phyloP scores from a whole-genome alignment of 2,888 invertebrate species.

The Balanococcus diminutus region DNA sequence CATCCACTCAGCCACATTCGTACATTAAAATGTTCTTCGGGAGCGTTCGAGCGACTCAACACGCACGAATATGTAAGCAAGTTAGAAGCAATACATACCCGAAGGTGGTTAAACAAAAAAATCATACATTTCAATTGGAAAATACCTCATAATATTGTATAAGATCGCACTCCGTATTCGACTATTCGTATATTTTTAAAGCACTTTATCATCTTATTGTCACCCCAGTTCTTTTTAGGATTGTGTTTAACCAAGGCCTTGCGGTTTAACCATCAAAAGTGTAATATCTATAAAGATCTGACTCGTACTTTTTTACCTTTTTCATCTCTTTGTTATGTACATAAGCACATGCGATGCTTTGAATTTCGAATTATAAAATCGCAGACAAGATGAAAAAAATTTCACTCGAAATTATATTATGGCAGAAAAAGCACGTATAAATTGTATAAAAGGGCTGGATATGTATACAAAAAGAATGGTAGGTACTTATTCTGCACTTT shows the following conservation, averaged over 20 bases:
- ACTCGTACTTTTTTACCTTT: neutral
- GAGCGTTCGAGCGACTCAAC: neutral
- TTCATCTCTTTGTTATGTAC: neutral
- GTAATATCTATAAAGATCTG: neutral
- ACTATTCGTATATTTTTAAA: neutral
- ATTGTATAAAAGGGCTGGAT: neutral
- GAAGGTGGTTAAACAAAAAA: neutral
- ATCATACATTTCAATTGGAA: constrained; percentile 4
- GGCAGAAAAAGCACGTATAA: neutral
- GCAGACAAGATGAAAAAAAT: neutral
- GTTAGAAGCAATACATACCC: neutral
- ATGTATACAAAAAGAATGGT: no score
- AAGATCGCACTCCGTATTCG: neutral
- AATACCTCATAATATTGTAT: neutral
- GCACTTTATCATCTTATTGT: neutral
- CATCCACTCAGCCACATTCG: neutral
- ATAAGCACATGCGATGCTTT: neutral
- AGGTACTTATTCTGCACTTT: no score
- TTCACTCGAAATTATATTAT: neutral
- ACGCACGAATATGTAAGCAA: neutral
- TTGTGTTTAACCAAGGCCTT: no score
- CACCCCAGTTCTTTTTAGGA: neutral
- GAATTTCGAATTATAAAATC: neutral
- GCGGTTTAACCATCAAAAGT: neutral
- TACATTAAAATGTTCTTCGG: neutral